Evolutionary conservation across 1,140 invertebrate species (phyloP).

Genomic region (Asbolus verrucosus): DNA sequence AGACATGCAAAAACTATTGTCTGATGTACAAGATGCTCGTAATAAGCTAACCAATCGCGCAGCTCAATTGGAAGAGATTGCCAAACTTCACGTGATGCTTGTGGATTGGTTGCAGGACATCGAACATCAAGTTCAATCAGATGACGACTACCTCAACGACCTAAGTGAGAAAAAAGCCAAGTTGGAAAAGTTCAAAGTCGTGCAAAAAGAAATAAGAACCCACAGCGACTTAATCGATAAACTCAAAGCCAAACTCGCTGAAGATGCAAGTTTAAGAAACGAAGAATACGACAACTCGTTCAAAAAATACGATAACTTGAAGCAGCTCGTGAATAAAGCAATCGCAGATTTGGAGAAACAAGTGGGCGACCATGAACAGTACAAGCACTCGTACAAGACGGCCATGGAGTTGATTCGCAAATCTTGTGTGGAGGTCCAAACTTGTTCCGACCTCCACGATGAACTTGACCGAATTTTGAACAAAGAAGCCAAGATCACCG

Average conservation of each 20-base stretch:
- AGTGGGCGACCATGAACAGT: conserved; percentile 89
- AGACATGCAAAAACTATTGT: conserved; percentile 88
- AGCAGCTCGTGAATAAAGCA: conserved; percentile 73
- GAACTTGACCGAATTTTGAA: conserved; percentile 81
- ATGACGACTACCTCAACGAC: conserved; percentile 81
- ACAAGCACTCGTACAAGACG: conserved; percentile 83
- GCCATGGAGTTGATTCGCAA: conserved; percentile 90
- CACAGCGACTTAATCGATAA: conserved; percentile 82
- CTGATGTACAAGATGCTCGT: conserved; percentile 82
- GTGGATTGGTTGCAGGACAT: conserved; percentile 89
- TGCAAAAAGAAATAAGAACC: conserved; percentile 81
- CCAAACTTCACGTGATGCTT: conserved; percentile 82
- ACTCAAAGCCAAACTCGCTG: conserved; percentile 74
- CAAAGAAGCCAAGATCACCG: conserved; percentile 78
- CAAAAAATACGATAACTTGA: conserved; percentile 77
- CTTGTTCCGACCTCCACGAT: conserved; percentile 85
- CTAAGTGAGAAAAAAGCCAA: conserved; percentile 90
- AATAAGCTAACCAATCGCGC: conserved; percentile 79
- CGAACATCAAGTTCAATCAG: conserved; percentile 82
- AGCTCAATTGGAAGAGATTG: conserved; percentile 84
- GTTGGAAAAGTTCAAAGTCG: conserved; percentile 83
- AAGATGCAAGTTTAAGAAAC: conserved; percentile 74
- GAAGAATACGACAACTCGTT: conserved; percentile 78
- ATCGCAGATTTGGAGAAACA: conserved; percentile 80
- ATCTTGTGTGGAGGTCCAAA: conserved; percentile 84